Base-by-base conservation (phyloP, 1,140 invertebrate species). In the Cotesia glomerata region DNA sequence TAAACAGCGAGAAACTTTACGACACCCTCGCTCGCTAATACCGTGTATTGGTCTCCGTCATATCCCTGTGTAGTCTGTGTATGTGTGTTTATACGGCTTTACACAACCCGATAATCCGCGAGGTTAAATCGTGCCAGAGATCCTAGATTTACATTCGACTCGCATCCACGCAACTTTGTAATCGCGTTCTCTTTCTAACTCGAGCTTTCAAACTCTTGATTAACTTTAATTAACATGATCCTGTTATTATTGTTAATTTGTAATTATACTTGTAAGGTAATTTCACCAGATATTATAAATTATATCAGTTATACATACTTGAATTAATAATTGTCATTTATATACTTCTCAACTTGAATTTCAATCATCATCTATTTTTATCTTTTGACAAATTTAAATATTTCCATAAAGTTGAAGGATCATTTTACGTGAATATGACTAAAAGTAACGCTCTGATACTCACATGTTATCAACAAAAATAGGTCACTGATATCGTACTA, bases 71-170 rank as follows among this genome's bases (percentile, higher is more conserved):
- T 13, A 61, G 59, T 32, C 7, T 45, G 11, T 45, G 34, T 9
- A 45, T 11, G 34, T 45, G 36, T 49, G 39, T 26, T n/a, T 45
- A 65, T 65, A 65, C 36, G 63, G 63, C 63, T 65, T 65, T 65
- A 65, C 63, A 65, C 63, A 45, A 65, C 16, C 16, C 63, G 63
- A 65, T 65, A 65, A 65, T 65, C 63, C 63, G 36, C n/a, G 34
- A 45, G 63, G 13, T 65, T 65, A 36, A 58, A 26, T 18, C 56
- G 18, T 58, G 56, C 56, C 56, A 58, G 56, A 45, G 39, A 58
- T 58, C 56, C 56, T 58, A 58, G 56, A 58, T 58, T 58, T 58
- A 58, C 56, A 58, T 58, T 58, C 36, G 63, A 65, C 45, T 65
- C n/a, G 63, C 63, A 65, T 45, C 39, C 39, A 45, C 39, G 39